Base-by-base conservation (phyloP, 2,797 vertebrate species). In the Fistularia commersonii region DNA sequence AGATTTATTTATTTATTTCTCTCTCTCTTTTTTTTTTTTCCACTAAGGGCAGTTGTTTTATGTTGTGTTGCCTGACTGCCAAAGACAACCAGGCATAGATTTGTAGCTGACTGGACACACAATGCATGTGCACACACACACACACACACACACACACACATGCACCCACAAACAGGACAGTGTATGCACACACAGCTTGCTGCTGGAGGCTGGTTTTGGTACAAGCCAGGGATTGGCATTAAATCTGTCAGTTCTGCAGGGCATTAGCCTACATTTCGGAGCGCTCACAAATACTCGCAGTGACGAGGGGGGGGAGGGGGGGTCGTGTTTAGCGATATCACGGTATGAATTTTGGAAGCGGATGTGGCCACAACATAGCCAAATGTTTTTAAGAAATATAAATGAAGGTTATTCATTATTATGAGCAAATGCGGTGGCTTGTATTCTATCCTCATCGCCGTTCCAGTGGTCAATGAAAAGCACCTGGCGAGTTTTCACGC, bases 201-300 rank as follows among this genome's bases (percentile, higher is more conserved):
- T 74, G 80, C 83, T 77, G 44, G 14, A 37, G 80, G 86, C 78
- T 70, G 75, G 64, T 87, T 80, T 78, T 74, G 66, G 67, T 83
- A 48, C 74, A 81, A 76, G 58, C 57, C 55, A 68, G 76, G 76
- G 84, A 88, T 87, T 89, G 80, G 79, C 81, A 83, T 82, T 86
- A 86, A 85, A 82, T 86, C 81, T 80, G 75, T 83, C 65, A 77
- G 64, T 71, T 78, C 78, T 81, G 46, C 62, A 74, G 70, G 81
- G 81, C 79, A 81, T 86, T 85, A 84, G 77, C 83, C 86, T 88
- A 84, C 78, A 84, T 88, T 86, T 79, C 61, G 48, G 74, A 65
- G 48, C 73, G 54, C 59, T 71, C 10, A 46, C 62, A 70, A 50
- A 71, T 63, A 55, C 55, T 84, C 69, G 66, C 55, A 58, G 43